Evolutionary conservation across 2,113 vertebrate species (phyloP).

Genomic region (Scomber japonicus): DNA sequence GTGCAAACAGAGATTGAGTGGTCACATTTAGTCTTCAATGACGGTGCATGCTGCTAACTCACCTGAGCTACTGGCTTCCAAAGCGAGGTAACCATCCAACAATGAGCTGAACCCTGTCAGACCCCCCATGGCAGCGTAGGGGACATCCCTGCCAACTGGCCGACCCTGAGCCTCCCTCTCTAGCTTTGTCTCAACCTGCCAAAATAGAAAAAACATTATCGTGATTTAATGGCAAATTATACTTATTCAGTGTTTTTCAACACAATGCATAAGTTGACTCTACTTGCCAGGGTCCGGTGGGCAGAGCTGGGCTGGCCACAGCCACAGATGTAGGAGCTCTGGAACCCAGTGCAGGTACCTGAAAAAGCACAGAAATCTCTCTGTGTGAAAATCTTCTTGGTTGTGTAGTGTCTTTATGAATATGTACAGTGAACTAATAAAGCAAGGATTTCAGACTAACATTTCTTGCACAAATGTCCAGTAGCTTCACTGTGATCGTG

Average conservation of each 20-base stretch:
- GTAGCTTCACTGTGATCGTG: slow-evolving; percentile 86
- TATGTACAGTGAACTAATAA: neutral
- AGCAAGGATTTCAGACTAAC: slow-evolving; percentile 82
- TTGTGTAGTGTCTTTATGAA: neutral
- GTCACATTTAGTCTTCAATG: neutral
- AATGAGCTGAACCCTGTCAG: slow-evolving; percentile 93
- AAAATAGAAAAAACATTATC: neutral
- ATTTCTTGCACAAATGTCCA: slow-evolving; percentile 85
- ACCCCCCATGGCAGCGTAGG: slow-evolving; percentile 92
- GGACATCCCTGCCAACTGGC: slow-evolving; percentile 88
- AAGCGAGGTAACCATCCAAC: slow-evolving; percentile 89
- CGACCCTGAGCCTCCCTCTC: slow-evolving; percentile 87
- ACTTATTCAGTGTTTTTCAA: neutral
- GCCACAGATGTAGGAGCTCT: slow-evolving; percentile 89
- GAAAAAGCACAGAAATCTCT: slow-evolving; percentile 1
- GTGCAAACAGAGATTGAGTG: neutral
- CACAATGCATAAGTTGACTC: neutral
- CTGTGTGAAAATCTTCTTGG: neutral
- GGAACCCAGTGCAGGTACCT: slow-evolving; percentile 92
- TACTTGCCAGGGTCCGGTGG: slow-evolving; percentile 86
- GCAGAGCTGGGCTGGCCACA: slow-evolving; percentile 89
- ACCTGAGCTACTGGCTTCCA: slow-evolving; percentile 88
- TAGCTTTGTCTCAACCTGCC: slow-evolving; percentile 88
- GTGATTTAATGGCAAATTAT: neutral
- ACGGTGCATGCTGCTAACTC: slow-evolving; percentile 7